Evolutionary conservation across 92 coral and sea anemone genomes (phyloP).

Genomic region (Siderastrea radians): DNA sequence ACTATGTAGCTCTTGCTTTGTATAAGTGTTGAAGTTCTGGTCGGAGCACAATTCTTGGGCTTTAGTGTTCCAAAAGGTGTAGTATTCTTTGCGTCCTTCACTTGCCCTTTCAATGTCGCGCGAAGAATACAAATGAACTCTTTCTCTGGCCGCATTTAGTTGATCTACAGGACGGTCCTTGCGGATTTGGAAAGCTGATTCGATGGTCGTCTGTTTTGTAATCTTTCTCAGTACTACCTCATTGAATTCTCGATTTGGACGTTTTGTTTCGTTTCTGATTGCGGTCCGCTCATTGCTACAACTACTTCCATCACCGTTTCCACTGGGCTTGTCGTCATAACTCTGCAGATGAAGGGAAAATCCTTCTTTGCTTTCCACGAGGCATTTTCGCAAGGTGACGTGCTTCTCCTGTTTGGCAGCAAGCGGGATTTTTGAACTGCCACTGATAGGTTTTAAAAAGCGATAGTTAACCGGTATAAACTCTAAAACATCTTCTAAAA

Average conservation of each 20-base stretch:
- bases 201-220: constrained; percentile 41
- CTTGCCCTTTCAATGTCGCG: constrained; percentile 52
- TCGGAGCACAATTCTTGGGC: constrained; percentile 43
- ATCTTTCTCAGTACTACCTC: constrained; percentile 20
- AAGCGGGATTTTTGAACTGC: constrained; percentile 30
- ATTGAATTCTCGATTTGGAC: neutral
- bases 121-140: constrained; percentile 39
- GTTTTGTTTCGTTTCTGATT: neutral
- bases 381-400: constrained; percentile 25
- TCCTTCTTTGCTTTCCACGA: constrained; percentile 27
- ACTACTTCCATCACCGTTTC: neutral
- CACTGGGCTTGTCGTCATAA: constrained; percentile 25
- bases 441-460: constrained; percentile 35
- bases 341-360: constrained; percentile 42
- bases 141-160: constrained; percentile 35
- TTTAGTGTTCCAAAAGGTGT: constrained; percentile 39
- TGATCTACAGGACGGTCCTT: constrained; percentile 24
- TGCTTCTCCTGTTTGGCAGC: constrained; percentile 36
- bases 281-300: neutral
- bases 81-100: constrained; percentile 43
- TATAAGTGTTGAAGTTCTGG: constrained; percentile 17
- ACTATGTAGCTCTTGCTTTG: constrained; percentile 41
- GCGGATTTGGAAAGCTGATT: constrained; percentile 8
- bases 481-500: constrained; percentile 38
- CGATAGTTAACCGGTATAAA: constrained; percentile 7